Percentiles rank a stretch among this genome's conserved stretches.
Evolutionary conservation across 2,888 invertebrate species (phyloP).

Genomic region (Thumatha senex): DNA sequence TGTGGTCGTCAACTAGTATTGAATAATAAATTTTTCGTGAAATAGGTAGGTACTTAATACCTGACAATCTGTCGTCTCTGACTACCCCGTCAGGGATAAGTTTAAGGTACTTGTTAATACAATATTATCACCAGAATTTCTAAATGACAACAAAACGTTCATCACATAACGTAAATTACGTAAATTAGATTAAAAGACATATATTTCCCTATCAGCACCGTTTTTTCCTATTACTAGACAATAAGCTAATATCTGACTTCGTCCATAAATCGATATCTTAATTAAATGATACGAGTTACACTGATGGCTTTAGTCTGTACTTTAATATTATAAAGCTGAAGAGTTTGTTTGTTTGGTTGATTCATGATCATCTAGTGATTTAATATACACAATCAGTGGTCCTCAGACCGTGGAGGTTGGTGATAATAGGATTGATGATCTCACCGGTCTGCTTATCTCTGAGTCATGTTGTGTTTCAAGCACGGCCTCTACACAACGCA

Average conservation of each 20-base stretch:
- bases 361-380: too few species aligned
- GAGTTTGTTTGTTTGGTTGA: too few species aligned
- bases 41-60: too few species aligned
- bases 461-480: conserved; percentile 58
- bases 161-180: conserved; percentile 1
- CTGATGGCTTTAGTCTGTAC: conserved; percentile 11
- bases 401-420: conserved; percentile 9
- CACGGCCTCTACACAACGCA: conserved; percentile 17
- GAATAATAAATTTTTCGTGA: too few species aligned
- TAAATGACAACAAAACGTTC: background rate
- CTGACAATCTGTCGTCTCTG: too few species aligned
- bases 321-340: too few species aligned
- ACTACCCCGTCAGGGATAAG: too few species aligned
- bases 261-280: conserved; percentile 29
- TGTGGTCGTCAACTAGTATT: too few species aligned
- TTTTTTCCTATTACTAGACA: conserved; percentile 19
- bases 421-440: conserved; percentile 47
- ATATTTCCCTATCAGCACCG: conserved; percentile 4
- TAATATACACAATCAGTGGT: conserved; percentile 8
- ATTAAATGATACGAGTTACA: conserved; percentile 21
- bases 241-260: conserved; percentile 18
- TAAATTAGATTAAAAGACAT: conserved; percentile 6
- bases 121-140: too few species aligned
- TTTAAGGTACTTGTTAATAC: too few species aligned
- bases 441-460: conserved; percentile 70